A percentile compares a stretch with the other conserved stretches of the same genome.
phyloP scores from a whole-genome alignment of 2,113 vertebrate genomes.

The Brachyhypopomus occidentalis region DNA sequence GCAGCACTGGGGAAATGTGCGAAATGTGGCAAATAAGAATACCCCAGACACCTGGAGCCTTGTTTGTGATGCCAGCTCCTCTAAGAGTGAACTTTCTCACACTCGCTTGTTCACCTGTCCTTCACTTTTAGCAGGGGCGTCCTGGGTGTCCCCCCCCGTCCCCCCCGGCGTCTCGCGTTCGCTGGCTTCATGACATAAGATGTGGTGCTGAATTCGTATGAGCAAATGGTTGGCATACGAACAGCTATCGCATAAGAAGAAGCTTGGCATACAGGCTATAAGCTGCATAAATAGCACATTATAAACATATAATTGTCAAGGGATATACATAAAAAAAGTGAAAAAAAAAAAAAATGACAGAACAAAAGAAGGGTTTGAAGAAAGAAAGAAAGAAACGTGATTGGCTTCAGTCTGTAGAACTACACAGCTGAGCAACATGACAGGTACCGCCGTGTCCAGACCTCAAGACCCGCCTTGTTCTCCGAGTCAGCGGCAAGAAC shows the following conservation, averaged over 20 bases:
- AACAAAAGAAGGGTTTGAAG: too few relatives aligned
- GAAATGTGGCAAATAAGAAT: conserved; percentile 34
- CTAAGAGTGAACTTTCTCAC: conserved; percentile 8
- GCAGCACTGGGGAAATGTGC: conserved; percentile 10
- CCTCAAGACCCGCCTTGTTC: too few relatives aligned
- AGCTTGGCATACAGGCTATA: too few relatives aligned
- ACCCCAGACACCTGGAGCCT: conserved; percentile 23
- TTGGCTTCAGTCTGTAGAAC: too few relatives aligned
- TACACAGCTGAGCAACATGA: too few relatives aligned
- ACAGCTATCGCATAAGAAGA: not conserved
- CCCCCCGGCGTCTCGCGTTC: conserved; percentile 57
- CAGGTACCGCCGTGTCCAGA: too few relatives aligned
- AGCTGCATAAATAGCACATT: too few relatives aligned
- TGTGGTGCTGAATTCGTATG: not conserved
- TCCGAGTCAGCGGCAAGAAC: conserved; percentile 15
- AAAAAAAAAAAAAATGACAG: too few relatives aligned
- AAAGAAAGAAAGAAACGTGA: too few relatives aligned
- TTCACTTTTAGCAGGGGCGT: conserved; percentile 20
- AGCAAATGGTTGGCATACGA: not conserved
- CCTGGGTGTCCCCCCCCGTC: conserved; percentile 29
- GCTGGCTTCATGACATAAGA: conserved; percentile 48
- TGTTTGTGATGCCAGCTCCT: conserved; percentile 34
- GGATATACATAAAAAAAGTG: too few relatives aligned
- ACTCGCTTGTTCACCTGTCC: not conserved
- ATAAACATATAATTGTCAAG: too few relatives aligned